Evolutionary conservation across 2,888 invertebrate genomes (phyloP).

Genomic region (Phytoseiulus persimilis): DNA sequence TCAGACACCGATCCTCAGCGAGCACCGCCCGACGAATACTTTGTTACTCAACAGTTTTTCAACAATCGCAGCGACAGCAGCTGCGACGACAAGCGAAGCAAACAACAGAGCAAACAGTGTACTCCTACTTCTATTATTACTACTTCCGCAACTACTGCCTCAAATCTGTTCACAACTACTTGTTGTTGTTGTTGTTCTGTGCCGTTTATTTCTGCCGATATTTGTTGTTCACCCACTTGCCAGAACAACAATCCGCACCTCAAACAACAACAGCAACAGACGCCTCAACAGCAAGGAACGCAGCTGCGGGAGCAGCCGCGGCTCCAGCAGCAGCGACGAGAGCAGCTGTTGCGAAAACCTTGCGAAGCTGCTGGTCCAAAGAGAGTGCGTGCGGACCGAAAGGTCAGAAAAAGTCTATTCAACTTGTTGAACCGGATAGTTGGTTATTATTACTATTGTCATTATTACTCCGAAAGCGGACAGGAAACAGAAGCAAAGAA

Average conservation of each 20-base stretch:
- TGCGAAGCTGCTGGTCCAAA: not conserved
- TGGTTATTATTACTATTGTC: not conserved
- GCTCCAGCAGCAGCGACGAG: not conserved
- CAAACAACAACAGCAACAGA: slow-evolving; percentile 17
- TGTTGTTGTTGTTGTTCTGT: not conserved
- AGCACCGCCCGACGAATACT: slow-evolving; percentile 26
- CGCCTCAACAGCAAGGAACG: not conserved
- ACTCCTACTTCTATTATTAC: not conserved
- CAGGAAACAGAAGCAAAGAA: not conserved
- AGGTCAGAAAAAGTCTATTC: not conserved
- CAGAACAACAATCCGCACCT: not conserved
- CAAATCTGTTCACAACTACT: not conserved
- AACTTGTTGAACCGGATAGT: not conserved
- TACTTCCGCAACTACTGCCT: not conserved
- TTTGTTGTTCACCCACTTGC: not conserved
- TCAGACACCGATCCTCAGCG: slow-evolving; percentile 38
- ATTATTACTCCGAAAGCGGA: not conserved
- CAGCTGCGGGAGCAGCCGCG: not conserved
- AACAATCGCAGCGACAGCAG: slow-evolving; percentile 19
- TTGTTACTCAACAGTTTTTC: slow-evolving; percentile 11
- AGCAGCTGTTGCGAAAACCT: slow-evolving; percentile 8
- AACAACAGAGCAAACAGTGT: slow-evolving; percentile 25
- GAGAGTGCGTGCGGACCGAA: not conserved
- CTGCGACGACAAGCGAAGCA: slow-evolving; percentile 1
- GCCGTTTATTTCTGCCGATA: not conserved